Evolutionary conservation across 2,797 vertebrate genomes (phyloP).

Genomic region (Darevskia mixta): DNA sequence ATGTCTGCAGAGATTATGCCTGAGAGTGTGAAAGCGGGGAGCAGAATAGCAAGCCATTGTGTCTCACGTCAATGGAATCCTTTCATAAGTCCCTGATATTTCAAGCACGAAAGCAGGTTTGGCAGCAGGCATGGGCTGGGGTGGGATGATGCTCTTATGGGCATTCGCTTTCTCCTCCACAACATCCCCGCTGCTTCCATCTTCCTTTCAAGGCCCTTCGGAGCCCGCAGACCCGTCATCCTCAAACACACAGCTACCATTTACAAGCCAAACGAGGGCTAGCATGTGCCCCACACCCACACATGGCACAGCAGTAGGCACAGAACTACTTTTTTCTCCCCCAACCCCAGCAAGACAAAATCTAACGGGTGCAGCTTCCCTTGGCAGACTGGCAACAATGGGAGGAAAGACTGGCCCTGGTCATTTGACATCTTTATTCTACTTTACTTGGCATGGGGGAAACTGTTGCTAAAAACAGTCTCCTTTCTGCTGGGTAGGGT

Average conservation of each 20-base stretch:
- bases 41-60: conserved; percentile 12
- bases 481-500: not conserved
- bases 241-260: conserved; percentile 11
- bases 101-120: not conserved
- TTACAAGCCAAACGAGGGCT: not conserved
- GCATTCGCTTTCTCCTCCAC: too few relatives aligned
- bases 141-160: not conserved
- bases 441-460: too few relatives aligned
- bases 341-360: not conserved
- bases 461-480: not conserved
- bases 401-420: not conserved
- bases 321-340: not conserved
- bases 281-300: not conserved
- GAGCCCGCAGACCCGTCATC: not conserved
- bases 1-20: not conserved
- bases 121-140: not conserved
- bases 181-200: not conserved
- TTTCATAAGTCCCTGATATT: not conserved
- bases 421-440: not conserved
- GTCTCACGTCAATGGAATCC: conserved; percentile 6
- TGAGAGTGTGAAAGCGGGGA: conserved; percentile 10
- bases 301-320: not conserved
- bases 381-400: not conserved
- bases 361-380: not conserved
- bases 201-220: not conserved